Conservation (phyloP, 2,888 invertebrate genomes). For the Urechis unicinctus region DNA sequence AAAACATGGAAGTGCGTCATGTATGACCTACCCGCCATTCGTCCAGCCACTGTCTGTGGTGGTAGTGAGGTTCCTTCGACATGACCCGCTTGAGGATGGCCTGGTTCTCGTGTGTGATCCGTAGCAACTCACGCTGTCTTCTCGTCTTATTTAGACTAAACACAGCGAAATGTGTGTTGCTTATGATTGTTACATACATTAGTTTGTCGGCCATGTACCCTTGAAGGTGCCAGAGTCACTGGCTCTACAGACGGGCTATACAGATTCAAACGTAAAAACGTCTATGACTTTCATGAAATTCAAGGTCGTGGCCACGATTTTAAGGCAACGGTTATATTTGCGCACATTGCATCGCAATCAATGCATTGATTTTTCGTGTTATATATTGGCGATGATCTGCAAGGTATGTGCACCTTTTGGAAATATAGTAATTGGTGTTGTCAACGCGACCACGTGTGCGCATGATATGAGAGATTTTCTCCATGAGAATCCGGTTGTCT, state of each 20-base stretch:
- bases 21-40: conserved; percentile 36
- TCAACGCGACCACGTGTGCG: conserved; percentile 32
- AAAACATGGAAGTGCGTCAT: too few relatives aligned
- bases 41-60: conserved; percentile 25
- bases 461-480: conserved; percentile 41
- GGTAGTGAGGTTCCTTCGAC: conserved; percentile 32
- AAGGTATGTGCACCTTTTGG: conserved; percentile 39
- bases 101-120: conserved; percentile 40
- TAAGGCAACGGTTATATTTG: too few relatives aligned
- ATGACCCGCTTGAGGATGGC: conserved; percentile 37
- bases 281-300: too few relatives aligned
- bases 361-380: too few relatives aligned
- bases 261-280: too few relatives aligned
- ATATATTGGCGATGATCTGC: background rate
- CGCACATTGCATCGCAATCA: too few relatives aligned
- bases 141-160: conserved; percentile 37
- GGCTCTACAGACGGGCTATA: too few relatives aligned
- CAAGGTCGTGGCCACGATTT: background rate
- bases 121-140: conserved; percentile 34
- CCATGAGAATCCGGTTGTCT: conserved; percentile 40
- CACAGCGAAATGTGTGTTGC: background rate
- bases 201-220: too few relatives aligned
- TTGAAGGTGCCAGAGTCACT: too few relatives aligned
- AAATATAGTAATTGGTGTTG: conserved; percentile 27
- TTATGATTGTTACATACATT: too few relatives aligned